These are phyloP conservation scores for Shargacucullia verbasci DNA, from an alignment of 2,888 invertebrate genomes.

Conservation along the genomic window DNA sequence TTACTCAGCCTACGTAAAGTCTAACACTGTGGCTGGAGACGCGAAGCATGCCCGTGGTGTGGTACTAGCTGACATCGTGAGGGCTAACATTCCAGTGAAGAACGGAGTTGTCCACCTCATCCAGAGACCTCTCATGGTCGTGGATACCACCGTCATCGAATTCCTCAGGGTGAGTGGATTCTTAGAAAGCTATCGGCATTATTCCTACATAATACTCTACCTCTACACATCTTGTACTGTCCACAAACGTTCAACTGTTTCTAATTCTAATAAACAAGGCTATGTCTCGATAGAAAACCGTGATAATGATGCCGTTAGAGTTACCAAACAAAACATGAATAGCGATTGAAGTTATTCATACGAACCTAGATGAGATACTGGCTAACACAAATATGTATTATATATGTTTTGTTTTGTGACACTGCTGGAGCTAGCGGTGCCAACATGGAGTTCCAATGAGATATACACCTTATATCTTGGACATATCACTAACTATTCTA, in stretches of 20 bases:
- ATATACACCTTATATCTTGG: too few relatives aligned
- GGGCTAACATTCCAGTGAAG: slow-evolving; percentile 96
- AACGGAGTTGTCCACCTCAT: slow-evolving; percentile 98
- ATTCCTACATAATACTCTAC: neutral
- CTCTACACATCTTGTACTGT: slow-evolving; percentile 16
- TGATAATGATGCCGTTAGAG: too few relatives aligned
- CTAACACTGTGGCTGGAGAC: slow-evolving; percentile 94
- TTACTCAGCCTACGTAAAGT: slow-evolving; percentile 93
- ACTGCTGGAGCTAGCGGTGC: too few relatives aligned
- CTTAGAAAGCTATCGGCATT: neutral
- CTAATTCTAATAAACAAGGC: slow-evolving; percentile 22
- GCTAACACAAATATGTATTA: too few relatives aligned
- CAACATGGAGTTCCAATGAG: too few relatives aligned
- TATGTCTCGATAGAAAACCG: too few relatives aligned
- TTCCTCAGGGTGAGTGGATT: slow-evolving; percentile 92
- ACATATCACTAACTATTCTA: neutral
- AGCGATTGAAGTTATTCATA: too few relatives aligned
- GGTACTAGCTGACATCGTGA: slow-evolving; percentile 95
- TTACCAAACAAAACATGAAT: too few relatives aligned
- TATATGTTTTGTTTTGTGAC: too few relatives aligned
- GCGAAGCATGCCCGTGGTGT: slow-evolving; percentile 94
- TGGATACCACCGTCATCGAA: slow-evolving; percentile 95
- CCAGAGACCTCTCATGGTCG: slow-evolving; percentile 96
- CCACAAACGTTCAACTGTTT: slow-evolving; percentile 24
- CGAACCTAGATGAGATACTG: too few relatives aligned